These are phyloP conservation scores for Aphidius gifuensis DNA, from an alignment of 1,140 invertebrate genomes.

Conservation along the genomic window DNA sequence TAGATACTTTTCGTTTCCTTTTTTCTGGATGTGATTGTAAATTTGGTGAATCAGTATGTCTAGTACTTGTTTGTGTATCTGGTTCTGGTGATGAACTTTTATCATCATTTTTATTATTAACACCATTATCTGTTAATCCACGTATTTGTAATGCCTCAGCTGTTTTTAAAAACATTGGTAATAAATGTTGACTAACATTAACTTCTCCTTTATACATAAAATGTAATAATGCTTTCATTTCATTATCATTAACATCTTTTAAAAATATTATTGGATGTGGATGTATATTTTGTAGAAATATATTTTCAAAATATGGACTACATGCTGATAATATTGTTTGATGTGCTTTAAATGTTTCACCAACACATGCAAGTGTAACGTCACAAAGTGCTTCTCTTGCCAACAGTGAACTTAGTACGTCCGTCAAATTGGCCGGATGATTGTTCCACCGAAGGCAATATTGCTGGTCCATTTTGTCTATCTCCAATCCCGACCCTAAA, in stretches of 20 bases:
- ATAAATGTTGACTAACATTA: constrained; percentile 81
- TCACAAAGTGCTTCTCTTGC: constrained; percentile 84
- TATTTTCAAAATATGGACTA: constrained; percentile 91
- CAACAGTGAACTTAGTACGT: constrained; percentile 80
- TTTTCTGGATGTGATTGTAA: constrained; percentile 57
- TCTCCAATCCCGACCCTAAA: constrained; percentile 52
- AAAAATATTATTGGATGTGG: constrained; percentile 90
- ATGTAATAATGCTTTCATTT: constrained; percentile 83
- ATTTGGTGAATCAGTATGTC: constrained; percentile 45
- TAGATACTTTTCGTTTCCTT: constrained; percentile 67
- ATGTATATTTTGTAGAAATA: constrained; percentile 87
- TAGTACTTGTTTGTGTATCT: constrained; percentile 38
- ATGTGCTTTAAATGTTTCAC: constrained; percentile 88
- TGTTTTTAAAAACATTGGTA: constrained; percentile 85
- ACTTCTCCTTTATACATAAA: constrained; percentile 92
- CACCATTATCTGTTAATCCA: constrained; percentile 82
- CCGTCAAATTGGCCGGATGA: constrained; percentile 84
- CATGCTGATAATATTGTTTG: constrained; percentile 91
- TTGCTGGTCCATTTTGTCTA: constrained; percentile 82
- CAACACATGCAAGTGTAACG: constrained; percentile 90
- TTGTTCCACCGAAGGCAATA: constrained; percentile 94
- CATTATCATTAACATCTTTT: constrained; percentile 82
- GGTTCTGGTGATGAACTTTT: constrained; percentile 49
- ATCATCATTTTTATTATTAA: constrained; percentile 49
- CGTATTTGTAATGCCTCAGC: constrained; percentile 87